A percentile compares a stretch with the other conserved stretches of the same genome.
These are phyloP conservation scores for Halichoeres trimaculatus DNA, from an alignment of 2,113 vertebrate genomes.

Conservation along the genomic window DNA sequence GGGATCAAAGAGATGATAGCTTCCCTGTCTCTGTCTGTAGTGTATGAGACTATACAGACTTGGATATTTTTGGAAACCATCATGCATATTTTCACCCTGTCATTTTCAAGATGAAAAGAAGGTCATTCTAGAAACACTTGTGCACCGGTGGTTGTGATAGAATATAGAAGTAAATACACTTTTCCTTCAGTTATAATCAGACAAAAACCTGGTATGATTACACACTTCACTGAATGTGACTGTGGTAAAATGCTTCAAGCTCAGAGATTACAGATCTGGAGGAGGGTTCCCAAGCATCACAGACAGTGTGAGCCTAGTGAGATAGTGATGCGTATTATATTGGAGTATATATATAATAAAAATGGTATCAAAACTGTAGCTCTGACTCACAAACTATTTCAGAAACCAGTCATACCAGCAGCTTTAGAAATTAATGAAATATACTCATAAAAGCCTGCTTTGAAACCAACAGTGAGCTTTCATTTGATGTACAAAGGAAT, in stretches of 20 bases:
- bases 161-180: background rate
- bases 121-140: background rate
- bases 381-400: slow-evolving; percentile 7
- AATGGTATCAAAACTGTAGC: background rate
- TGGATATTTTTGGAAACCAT: too few species aligned
- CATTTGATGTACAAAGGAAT: slow-evolving; percentile 6
- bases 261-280: slow-evolving; percentile 27
- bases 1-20: too few species aligned
- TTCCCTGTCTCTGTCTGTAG: too few species aligned
- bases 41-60: too few species aligned
- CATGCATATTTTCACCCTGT: too few species aligned
- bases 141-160: background rate
- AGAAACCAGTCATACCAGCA: background rate
- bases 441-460: slow-evolving; percentile 1
- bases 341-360: background rate
- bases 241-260: slow-evolving; percentile 16
- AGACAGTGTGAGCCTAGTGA: slow-evolving; percentile 13
- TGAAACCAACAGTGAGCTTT: slow-evolving; percentile 6
- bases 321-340: slow-evolving; percentile 23
- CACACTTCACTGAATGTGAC: background rate
- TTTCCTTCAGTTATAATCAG: too few species aligned
- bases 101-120: background rate
- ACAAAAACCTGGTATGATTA: background rate
- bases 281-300: slow-evolving; percentile 53
- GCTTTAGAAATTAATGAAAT: slow-evolving; percentile 13